A percentile compares a stretch with the other conserved stretches of the same genome.
phyloP scores from a whole-genome alignment of 2,888 invertebrate species.

The Scelioninae gen. 2 region DNA sequence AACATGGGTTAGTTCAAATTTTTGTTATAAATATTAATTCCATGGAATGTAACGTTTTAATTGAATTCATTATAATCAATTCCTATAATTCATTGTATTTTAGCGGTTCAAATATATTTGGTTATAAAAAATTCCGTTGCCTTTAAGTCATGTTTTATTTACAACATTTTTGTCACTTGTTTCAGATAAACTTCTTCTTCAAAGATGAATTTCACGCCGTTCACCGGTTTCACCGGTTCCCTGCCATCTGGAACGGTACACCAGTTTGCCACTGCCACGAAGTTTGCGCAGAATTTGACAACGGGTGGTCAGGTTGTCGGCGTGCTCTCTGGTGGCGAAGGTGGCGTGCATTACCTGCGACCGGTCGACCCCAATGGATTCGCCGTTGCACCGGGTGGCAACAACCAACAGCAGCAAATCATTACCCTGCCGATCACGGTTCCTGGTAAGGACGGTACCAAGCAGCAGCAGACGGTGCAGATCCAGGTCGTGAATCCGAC shows the following conservation, averaged over 20 bases:
- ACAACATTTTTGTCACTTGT: no score
- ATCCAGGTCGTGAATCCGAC: conserved; percentile 84
- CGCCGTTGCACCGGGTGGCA: conserved; percentile 72
- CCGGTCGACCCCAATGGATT: conserved; percentile 78
- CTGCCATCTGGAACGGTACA: conserved; percentile 79
- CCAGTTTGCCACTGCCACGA: conserved; percentile 79
- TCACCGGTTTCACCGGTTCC: conserved; percentile 80
- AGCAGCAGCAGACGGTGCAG: conserved; percentile 83
- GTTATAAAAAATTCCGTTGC: no score
- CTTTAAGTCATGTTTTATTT: no score
- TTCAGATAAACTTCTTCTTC: conserved; percentile 3
- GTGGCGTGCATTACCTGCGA: conserved; percentile 85
- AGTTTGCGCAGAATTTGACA: conserved; percentile 83
- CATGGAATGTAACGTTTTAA: no score
- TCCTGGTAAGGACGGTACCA: conserved; percentile 85
- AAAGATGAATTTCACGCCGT: conserved; percentile 87
- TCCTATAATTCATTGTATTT: no score
- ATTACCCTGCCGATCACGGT: conserved; percentile 88
- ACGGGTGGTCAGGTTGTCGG: conserved; percentile 84
- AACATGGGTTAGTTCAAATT: no score
- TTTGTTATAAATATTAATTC: no score
- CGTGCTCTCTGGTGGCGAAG: conserved; percentile 82
- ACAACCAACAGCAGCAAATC: conserved; percentile 79
- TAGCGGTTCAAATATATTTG: no score
- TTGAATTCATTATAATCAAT: no score